Evolutionary conservation across 37 sponge, comb jelly and placozoan species (phyloP).

Genomic region (Haliclona indistincta): DNA sequence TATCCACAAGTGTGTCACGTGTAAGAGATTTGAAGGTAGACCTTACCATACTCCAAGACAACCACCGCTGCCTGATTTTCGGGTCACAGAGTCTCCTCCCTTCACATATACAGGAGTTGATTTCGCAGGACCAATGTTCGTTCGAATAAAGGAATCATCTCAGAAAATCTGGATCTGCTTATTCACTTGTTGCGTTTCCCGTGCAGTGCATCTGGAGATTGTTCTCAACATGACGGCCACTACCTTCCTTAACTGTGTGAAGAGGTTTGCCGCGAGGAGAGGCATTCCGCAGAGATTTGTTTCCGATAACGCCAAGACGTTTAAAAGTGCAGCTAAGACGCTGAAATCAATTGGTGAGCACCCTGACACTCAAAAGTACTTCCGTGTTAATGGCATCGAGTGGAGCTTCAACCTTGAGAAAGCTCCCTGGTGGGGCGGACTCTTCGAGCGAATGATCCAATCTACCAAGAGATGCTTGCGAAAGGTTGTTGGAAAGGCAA

Average conservation of each 20-base stretch:
- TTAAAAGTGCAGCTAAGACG: constrained; percentile 40
- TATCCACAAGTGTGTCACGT: too few species aligned
- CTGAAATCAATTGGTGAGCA: constrained; percentile 9
- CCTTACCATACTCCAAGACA: too few species aligned
- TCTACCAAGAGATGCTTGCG: constrained; percentile 40
- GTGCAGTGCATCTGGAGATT: too few species aligned
- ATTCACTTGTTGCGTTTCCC: too few species aligned
- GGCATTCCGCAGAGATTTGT: constrained; percentile 41
- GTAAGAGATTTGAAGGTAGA: too few species aligned
- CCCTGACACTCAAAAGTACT: constrained; percentile 8
- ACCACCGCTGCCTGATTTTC: too few species aligned
- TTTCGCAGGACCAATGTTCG: too few species aligned
- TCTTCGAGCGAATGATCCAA: constrained; percentile 41
- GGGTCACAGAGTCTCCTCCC: too few species aligned
- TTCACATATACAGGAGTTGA: too few species aligned
- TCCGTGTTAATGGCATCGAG: constrained; percentile 16
- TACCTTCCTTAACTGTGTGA: constrained; percentile 39
- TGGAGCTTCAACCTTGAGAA: constrained; percentile 56
- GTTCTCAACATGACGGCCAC: too few species aligned
- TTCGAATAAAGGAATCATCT: too few species aligned
- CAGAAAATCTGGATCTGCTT: too few species aligned
- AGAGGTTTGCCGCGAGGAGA: constrained; percentile 53
- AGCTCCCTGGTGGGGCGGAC: constrained; percentile 62
- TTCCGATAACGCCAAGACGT: constrained; percentile 55
- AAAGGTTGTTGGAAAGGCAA: constrained; percentile 45